Evolutionary conservation across 1,140 invertebrate genomes (phyloP).

Genomic region (Alviniconcha marisindica): DNA sequence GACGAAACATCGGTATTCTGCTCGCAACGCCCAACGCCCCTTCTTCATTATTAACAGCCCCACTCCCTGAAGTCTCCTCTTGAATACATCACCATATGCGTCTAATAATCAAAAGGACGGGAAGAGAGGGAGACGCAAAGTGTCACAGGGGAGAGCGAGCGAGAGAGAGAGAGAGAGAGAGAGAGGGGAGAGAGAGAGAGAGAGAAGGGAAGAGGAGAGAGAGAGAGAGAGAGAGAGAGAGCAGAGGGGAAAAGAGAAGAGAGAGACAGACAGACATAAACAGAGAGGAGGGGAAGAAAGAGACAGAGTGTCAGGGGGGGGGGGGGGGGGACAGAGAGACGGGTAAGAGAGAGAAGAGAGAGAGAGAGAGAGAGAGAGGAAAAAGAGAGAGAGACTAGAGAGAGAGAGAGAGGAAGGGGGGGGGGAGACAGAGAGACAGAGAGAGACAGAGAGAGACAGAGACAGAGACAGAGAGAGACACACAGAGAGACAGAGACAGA

Average conservation of each 20-base stretch:
- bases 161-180: background rate
- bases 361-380: background rate
- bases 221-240: too few species aligned
- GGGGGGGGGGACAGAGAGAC: background rate
- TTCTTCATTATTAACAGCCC: too few species aligned
- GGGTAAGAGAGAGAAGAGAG: background rate
- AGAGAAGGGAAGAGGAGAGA: background rate
- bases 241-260: background rate
- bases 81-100: too few species aligned
- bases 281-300: background rate
- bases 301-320: background rate
- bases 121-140: background rate
- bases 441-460: background rate
- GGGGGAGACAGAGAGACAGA: background rate
- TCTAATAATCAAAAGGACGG: slow-evolving; percentile 1
- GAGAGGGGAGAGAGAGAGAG: background rate
- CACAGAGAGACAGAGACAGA: slow-evolving; percentile 3
- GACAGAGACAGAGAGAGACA: background rate
- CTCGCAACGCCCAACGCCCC: too few species aligned
- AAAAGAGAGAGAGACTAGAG: background rate
- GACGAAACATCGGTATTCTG: too few species aligned
- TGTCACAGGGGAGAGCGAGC: background rate
- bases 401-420: background rate
- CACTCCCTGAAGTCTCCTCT: too few species aligned
- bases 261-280: background rate